Conservation (phyloP, 2,797 vertebrate genomes). For the Pempheris klunzingeri region DNA sequence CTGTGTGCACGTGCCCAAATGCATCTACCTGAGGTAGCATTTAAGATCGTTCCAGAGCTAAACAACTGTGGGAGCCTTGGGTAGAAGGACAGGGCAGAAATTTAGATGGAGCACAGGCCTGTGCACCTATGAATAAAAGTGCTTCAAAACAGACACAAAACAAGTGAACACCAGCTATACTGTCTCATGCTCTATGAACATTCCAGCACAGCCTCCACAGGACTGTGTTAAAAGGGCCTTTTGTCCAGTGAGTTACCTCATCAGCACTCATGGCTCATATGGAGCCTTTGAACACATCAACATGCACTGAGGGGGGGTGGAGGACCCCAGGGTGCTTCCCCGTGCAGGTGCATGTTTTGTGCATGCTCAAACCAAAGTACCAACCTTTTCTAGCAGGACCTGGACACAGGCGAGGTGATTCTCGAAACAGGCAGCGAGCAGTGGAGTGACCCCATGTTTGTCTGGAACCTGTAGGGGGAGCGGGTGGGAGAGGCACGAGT, state of each 20-base stretch:
- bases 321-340: constrained; percentile 19
- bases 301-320: constrained; percentile 26
- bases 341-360: background rate
- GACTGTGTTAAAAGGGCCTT: constrained; percentile 67
- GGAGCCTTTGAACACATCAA: constrained; percentile 47
- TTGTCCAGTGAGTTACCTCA: constrained; percentile 76
- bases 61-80: constrained; percentile 25
- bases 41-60: constrained; percentile 30
- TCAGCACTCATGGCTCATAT: constrained; percentile 66
- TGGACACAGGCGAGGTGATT: constrained; percentile 91
- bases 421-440: constrained; percentile 93
- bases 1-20: background rate
- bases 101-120: constrained; percentile 11
- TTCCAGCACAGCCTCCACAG: constrained; percentile 74
- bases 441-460: constrained; percentile 94
- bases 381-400: constrained; percentile 95
- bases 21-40: constrained; percentile 5
- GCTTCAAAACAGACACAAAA: constrained; percentile 49
- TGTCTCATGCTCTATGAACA: constrained; percentile 56
- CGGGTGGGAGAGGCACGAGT: background rate
- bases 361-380: constrained; percentile 30
- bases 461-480: constrained; percentile 88
- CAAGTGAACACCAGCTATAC: constrained; percentile 44
- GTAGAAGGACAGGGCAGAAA: constrained; percentile 6
- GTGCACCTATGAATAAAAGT: constrained; percentile 33